These are phyloP conservation scores for Protula sp. DNA, from an alignment of 2,888 invertebrate species.

Conservation along the genomic window DNA sequence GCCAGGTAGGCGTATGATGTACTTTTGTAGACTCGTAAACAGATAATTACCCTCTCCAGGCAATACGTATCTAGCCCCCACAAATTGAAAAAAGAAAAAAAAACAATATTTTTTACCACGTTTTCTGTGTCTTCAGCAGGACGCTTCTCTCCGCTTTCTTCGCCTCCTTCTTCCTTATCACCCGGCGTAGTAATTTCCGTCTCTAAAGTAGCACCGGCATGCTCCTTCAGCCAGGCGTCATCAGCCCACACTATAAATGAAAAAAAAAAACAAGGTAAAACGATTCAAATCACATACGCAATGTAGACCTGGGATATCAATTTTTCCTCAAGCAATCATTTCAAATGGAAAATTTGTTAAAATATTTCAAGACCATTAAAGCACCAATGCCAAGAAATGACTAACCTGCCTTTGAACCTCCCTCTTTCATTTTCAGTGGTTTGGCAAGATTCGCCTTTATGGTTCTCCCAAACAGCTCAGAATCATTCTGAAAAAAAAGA, in stretches of 20 bases:
- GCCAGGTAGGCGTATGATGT: too few relatives aligned
- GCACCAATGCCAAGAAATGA: too few relatives aligned
- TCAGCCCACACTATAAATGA: constrained; percentile 80
- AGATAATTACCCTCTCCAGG: too few relatives aligned
- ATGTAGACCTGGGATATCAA: too few relatives aligned
- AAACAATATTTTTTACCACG: too few relatives aligned
- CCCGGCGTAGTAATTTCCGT: constrained; percentile 5
- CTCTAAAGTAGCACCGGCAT: constrained; percentile 80
- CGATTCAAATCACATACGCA: too few relatives aligned
- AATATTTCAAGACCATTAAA: too few relatives aligned
- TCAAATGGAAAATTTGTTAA: too few relatives aligned
- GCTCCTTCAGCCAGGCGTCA: constrained; percentile 95
- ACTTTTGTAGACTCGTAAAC: too few relatives aligned
- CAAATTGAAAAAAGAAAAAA: too few relatives aligned
- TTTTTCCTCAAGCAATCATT: too few relatives aligned
- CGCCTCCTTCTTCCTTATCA: constrained; percentile 18
- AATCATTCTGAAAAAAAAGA: constrained; percentile 72
- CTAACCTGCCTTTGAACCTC: constrained; percentile 52
- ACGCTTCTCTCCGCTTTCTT: constrained; percentile 25
- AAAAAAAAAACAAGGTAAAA: background rate
- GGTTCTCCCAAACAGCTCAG: constrained; percentile 93
- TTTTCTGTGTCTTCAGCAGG: constrained; percentile 33
- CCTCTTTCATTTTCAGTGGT: constrained; percentile 93
- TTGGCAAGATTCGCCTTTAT: constrained; percentile 94
- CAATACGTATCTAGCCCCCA: too few relatives aligned